Evolutionary conservation across 2,888 invertebrate genomes (phyloP), one percentile per base, ranked within the genome.

Genomic region (Tetragnatha montana): DNA sequence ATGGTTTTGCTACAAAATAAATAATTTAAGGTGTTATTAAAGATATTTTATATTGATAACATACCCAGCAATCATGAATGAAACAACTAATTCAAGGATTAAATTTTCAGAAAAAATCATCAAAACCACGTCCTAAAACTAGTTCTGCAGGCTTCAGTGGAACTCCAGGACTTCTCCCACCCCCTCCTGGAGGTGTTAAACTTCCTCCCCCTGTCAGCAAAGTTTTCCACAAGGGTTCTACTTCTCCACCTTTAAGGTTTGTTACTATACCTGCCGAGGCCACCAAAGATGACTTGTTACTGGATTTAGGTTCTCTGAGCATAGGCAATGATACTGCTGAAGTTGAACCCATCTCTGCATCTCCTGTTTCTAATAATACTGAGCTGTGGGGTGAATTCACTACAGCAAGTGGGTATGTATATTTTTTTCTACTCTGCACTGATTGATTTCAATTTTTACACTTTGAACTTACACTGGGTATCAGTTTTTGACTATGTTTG

Each of bases 171-270:
- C 94, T 95, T 2, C 94, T 93, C 88, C 95, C 97, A 83, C 98
- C 98, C 69, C 98, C 98, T 8, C 98, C 98, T 12, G 97, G 97
- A 0, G 94, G 96, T 2, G 95, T 96, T 1, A 96, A 96, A 93
- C 95, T 96, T 91, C 98, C 98, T 69, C 98, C 98, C 8, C 98
- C 98, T 10, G 94, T 95, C 2, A 95, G 96, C 0, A 96, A 96
- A 93, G 95, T 96, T 91, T 21, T 84, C 47, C 22, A 51, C 21
- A 60, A 70, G 35, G 21, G 17, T 78, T 12, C 78, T 79, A 75
- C 81, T 69, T 19, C 47, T 49, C 35, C 70, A 0, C 51, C 90
- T 49, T 47, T 71, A 49, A 80, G 50, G 22, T 78, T 49, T 12
- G 81, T 74, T 71, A 60, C 81, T n/a, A 35, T 35, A 35, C 35